phyloP scores from a whole-genome alignment of 2,113 vertebrate genomes.

The Ahaetulla prasina region DNA sequence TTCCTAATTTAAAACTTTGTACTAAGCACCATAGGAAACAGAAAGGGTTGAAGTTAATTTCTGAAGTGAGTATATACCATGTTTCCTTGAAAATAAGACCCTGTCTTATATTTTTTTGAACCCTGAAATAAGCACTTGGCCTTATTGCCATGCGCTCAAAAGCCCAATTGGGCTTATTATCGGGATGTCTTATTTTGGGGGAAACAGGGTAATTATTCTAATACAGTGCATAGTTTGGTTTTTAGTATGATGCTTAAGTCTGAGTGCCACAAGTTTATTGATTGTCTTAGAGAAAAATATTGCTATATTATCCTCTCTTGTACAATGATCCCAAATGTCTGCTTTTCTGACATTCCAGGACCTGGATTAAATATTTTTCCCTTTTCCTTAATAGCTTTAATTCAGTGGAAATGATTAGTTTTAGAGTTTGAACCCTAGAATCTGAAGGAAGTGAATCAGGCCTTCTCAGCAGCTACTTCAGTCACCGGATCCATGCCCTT shows the following conservation, averaged over 20 bases:
- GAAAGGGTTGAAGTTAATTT: not conserved
- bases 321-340: not conserved
- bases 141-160: too few relatives aligned
- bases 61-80: not conserved
- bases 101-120: too few relatives aligned
- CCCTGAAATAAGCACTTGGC: too few relatives aligned
- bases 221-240: not conserved
- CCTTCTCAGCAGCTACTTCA: not conserved
- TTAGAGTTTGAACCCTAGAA: too few relatives aligned
- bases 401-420: not conserved
- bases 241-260: not conserved
- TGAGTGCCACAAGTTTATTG: not conserved
- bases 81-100: too few relatives aligned
- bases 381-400: not conserved
- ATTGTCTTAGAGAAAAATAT: not conserved
- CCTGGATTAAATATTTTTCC: not conserved
- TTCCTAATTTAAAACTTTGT: not conserved
- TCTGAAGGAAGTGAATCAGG: not conserved
- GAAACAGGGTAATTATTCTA: not conserved
- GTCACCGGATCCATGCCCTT: not conserved
- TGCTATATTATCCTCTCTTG: not conserved
- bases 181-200: too few relatives aligned
- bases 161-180: too few relatives aligned
- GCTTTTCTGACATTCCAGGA: not conserved
- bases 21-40: not conserved